A percentile compares a stretch with the other conserved stretches of the same genome.
These are phyloP conservation scores for Sitta carolinensis DNA, from an alignment of 2,797 vertebrate species.

Conservation along the genomic window DNA sequence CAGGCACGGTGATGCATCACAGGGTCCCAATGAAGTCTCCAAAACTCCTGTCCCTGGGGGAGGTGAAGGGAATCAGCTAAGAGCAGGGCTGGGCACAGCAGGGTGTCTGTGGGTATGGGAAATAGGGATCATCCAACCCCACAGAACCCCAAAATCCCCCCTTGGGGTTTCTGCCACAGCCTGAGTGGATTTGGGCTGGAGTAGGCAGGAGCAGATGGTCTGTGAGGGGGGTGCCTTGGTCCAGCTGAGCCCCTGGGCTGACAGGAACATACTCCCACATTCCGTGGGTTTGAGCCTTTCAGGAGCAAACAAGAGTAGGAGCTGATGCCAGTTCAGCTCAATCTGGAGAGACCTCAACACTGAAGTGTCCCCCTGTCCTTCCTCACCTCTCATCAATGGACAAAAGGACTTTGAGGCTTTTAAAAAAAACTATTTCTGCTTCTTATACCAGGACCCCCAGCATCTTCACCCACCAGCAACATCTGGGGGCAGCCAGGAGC, in stretches of 20 bases:
- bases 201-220: slow-evolving; percentile 22
- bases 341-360: background rate
- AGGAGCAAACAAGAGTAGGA: background rate
- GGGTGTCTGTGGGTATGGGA: fast-evolving
- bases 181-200: background rate
- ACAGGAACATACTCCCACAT: background rate
- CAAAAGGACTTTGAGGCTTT: background rate
- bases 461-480: background rate
- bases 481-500: background rate
- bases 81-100: background rate
- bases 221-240: background rate
- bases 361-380: background rate
- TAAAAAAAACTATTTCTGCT: background rate
- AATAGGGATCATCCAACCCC: background rate
- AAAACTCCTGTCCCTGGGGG: background rate
- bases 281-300: background rate
- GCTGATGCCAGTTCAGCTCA: background rate
- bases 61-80: background rate
- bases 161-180: background rate
- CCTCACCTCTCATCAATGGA: background rate
- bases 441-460: background rate
- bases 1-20: background rate
- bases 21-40: background rate
- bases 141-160: background rate
- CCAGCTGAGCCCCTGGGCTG: background rate